These are phyloP conservation scores for Aspidiotus destructor DNA, from an alignment of 2,888 invertebrate species.

Conservation along the genomic window DNA sequence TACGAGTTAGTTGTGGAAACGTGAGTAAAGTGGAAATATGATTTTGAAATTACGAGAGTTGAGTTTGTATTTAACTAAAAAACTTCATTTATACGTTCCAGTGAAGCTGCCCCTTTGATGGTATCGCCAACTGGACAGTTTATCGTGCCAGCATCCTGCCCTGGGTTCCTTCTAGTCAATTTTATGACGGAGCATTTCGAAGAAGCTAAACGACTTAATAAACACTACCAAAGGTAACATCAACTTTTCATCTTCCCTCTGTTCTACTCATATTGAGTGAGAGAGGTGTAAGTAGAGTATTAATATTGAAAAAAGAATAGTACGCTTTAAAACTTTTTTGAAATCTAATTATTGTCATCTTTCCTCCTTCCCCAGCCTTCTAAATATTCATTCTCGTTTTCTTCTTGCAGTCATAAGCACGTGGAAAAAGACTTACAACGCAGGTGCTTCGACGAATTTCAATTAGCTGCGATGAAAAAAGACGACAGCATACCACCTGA, in stretches of 20 bases:
- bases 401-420: slow-evolving; percentile 58
- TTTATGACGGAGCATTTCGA: slow-evolving; percentile 70
- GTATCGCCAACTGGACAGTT: slow-evolving; percentile 88
- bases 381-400: too few species aligned
- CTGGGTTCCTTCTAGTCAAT: slow-evolving; percentile 71
- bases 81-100: slow-evolving; percentile 41
- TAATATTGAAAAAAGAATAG: too few species aligned
- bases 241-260: background rate
- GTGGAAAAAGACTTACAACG: slow-evolving; percentile 64
- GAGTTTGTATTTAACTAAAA: too few species aligned
- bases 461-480: slow-evolving; percentile 64
- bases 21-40: slow-evolving; percentile 48
- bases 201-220: slow-evolving; percentile 61
- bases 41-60: too few species aligned
- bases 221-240: slow-evolving; percentile 62
- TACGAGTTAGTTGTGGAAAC: slow-evolving; percentile 81
- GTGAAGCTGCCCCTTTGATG: slow-evolving; percentile 88
- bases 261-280: background rate
- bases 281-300: too few species aligned
- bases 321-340: too few species aligned
- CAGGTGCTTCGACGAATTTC: slow-evolving; percentile 56
- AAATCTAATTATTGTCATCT: background rate
- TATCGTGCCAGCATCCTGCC: slow-evolving; percentile 83
- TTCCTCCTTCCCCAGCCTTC: background rate
- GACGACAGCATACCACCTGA: slow-evolving; percentile 85